phyloP scores from a whole-genome alignment of 1,140 invertebrate genomes.

The Caenorhabditis latens region DNA sequence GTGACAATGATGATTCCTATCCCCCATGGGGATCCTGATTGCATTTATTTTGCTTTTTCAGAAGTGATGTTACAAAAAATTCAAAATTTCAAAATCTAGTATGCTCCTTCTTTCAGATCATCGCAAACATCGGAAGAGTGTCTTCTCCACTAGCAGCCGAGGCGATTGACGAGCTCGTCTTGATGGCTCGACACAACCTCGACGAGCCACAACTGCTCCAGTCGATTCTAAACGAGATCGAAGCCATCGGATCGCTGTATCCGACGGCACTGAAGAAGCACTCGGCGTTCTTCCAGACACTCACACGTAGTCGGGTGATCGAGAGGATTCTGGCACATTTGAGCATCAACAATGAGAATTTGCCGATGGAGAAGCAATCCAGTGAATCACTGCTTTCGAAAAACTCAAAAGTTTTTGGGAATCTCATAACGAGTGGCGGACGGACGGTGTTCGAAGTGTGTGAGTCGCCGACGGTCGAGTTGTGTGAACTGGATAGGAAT shows the following conservation, averaged over 20 bases:
- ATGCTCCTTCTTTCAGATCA: constrained; percentile 60
- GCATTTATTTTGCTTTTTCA: no score
- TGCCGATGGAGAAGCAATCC: neutral
- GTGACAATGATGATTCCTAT: no score
- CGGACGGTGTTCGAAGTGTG: constrained; percentile 35
- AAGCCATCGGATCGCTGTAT: constrained; percentile 66
- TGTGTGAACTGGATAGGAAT: constrained; percentile 67
- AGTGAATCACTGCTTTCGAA: constrained; percentile 9
- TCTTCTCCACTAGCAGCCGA: constrained; percentile 66
- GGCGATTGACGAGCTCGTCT: constrained; percentile 64
- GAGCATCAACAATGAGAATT: constrained; percentile 7
- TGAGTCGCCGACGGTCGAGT: constrained; percentile 5
- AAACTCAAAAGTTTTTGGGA: constrained; percentile 14
- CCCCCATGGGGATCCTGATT: no score
- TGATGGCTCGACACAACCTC: constrained; percentile 58
- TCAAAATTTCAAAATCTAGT: no score
- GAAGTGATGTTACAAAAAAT: no score
- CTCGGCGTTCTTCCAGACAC: constrained; percentile 62
- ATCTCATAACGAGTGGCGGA: constrained; percentile 30
- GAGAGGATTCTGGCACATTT: constrained; percentile 51
- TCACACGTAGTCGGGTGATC: constrained; percentile 36
- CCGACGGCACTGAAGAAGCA: constrained; percentile 63
- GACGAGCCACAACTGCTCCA: constrained; percentile 62
- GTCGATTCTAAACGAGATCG: constrained; percentile 70
- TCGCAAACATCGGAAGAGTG: constrained; percentile 67